Base-by-base conservation (phyloP, 2,113 vertebrate species). In the Sylvicapra grimmia region DNA sequence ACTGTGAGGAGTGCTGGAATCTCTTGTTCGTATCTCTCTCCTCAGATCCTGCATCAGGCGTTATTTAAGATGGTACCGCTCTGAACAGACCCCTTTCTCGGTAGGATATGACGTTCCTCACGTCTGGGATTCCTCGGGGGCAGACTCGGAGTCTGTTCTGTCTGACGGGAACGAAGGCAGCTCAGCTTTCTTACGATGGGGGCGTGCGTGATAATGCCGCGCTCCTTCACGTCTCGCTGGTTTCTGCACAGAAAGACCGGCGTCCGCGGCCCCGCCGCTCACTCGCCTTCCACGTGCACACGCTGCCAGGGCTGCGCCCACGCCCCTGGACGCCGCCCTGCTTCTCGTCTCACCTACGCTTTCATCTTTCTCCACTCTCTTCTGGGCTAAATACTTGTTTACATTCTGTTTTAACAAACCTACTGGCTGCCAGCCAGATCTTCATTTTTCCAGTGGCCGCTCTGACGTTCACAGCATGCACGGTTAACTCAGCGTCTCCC, bases 151-250 rank as follows among this genome's bases (percentile, higher is more conserved):
- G 58, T 27, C 47, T 23, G 11, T 44, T 92, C n/a, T 61, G 12
- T 7, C 33, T 19, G 6, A 4, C 29, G 4, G 18, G 49, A 53
- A 49, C 1, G 5, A 0, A 49, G 16, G 36, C n/a, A 5, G 49
- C 23, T 56, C 4, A 9, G 59, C 33, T 83, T 92, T 58, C 58
- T 27, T 9, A 10, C 6, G 90, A 18, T 0, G 8, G 40, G 31
- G 61, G 40, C 7, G 13, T 4, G 3, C 0, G 1, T 4, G 23
- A 4, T 1, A 29, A 27, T 14, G 44, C 54, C 31, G 23, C 6
- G 13, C 10, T 7, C 40, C 27, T 59, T 12, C 6, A 16, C 12
- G 8, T 18, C 61, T 33, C 2, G 13, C 40, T 29, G 4, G 6
- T 7, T 7, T 14, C 72, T 2, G 21, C 21, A 49, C 27, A 49